Conservation (phyloP, 2,797 vertebrate genomes). For the Siniperca undulata region DNA sequence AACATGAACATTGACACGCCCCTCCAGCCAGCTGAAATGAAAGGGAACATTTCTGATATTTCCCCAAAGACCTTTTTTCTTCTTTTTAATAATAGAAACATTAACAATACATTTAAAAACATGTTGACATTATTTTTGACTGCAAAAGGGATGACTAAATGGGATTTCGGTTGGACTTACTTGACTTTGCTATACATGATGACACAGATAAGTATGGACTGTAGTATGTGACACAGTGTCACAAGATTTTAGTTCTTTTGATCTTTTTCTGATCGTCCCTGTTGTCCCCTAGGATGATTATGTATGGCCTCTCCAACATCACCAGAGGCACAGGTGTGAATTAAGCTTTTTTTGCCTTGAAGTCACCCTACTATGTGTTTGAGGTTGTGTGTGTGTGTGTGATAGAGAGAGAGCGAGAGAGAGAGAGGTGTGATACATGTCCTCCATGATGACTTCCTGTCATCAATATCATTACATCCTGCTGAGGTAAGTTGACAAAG, state of each 20-base stretch:
- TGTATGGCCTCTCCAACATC: neutral
- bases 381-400: neutral
- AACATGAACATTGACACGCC: neutral
- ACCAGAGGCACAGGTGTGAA: slow-evolving; percentile 27
- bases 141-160: neutral
- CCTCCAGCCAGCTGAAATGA: neutral
- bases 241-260: neutral
- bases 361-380: slow-evolving; percentile 14
- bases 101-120: neutral
- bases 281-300: neutral
- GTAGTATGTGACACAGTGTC: neutral
- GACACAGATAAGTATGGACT: neutral
- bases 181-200: neutral
- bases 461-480: slow-evolving; percentile 83
- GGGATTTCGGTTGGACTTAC: neutral
- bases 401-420: slow-evolving; percentile 1
- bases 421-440: slow-evolving; percentile 76
- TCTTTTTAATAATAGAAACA: neutral
- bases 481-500: slow-evolving; percentile 78
- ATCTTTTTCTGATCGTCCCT: neutral
- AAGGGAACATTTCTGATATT: neutral
- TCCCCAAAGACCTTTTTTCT: neutral
- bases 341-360: slow-evolving; percentile 5
- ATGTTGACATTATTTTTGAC: neutral
- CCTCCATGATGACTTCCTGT: slow-evolving; percentile 81